Percentiles rank a stretch among this genome's conserved stretches.
Conservation (phyloP, 1,140 invertebrate species). For the Zaprionus ornatus region DNA sequence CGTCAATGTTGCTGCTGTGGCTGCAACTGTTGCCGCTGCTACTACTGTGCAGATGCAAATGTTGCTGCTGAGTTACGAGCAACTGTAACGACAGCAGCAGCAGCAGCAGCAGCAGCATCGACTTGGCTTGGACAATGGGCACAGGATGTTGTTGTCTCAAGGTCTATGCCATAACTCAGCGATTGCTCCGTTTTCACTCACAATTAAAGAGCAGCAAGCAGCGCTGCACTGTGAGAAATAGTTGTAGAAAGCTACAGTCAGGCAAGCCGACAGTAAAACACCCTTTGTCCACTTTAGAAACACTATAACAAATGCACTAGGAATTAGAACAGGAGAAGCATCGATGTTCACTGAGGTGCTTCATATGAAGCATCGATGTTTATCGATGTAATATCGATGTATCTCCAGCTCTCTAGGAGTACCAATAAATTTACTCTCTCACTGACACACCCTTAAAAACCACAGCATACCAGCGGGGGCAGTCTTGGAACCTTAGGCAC, state of each 20-base stretch:
- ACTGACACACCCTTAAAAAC: too few relatives aligned
- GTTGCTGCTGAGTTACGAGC: constrained; percentile 51
- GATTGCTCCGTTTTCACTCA: constrained; percentile 25
- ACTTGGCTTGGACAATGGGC: constrained; percentile 18
- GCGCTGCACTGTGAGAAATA: neutral
- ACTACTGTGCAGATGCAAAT: constrained; percentile 51
- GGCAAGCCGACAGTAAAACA: too few relatives aligned
- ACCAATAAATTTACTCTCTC: too few relatives aligned
- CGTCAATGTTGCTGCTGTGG: neutral
- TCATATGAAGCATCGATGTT: too few relatives aligned
- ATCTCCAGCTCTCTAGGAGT: too few relatives aligned
- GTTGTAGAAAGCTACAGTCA: neutral
- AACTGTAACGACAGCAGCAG: constrained; percentile 17
- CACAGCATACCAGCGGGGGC: too few relatives aligned
- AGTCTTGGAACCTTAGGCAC: too few relatives aligned
- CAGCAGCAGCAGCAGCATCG: constrained; percentile 13
- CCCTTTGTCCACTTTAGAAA: too few relatives aligned
- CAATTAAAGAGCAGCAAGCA: constrained; percentile 34
- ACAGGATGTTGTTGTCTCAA: constrained; percentile 47
- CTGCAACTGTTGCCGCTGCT: constrained; percentile 34
- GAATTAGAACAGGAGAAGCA: too few relatives aligned
- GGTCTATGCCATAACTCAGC: constrained; percentile 48
- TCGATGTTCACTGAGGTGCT: too few relatives aligned
- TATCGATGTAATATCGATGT: too few relatives aligned
- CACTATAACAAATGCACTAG: too few relatives aligned